Evolutionary conservation across 2,797 vertebrate species (phyloP).

Genomic region (Microctenopoma steveboyesi): DNA sequence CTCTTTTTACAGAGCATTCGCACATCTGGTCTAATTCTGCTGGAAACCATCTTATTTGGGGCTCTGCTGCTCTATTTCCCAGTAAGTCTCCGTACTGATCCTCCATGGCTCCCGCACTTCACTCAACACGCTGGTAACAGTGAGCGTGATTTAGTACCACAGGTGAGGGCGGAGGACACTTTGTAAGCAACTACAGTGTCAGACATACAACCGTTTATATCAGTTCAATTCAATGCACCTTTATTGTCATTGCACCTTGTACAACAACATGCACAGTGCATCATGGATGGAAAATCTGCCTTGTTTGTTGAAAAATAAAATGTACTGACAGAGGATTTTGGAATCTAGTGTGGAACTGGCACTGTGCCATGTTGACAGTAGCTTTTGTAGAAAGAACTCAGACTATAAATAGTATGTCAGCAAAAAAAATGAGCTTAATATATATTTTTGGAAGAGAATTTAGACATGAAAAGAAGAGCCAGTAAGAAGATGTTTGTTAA

Average conservation of each 20-base stretch:
- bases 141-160: not conserved
- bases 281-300: not conserved
- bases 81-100: slow-evolving; percentile 83
- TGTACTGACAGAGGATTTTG: not conserved
- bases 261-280: no score
- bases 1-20: slow-evolving; percentile 88
- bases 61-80: slow-evolving; percentile 95
- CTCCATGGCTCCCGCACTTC: not conserved
- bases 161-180: no score
- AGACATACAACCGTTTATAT: no score
- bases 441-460: not conserved
- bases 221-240: no score
- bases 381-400: not conserved
- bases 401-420: not conserved
- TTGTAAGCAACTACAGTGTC: not conserved
- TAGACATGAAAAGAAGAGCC: not conserved
- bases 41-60: slow-evolving; percentile 94
- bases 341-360: not conserved
- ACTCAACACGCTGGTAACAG: not conserved
- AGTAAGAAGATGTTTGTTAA: not conserved
- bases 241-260: no score
- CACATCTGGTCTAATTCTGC: slow-evolving; percentile 92
- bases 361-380: not conserved
- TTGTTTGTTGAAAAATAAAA: not conserved
- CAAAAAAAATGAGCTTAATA: not conserved